A percentile compares a stretch with the other conserved stretches of the same genome.
These are phyloP conservation scores for Panthera tigris DNA, from an alignment of 2,113 vertebrate genomes.

Conservation along the genomic window DNA sequence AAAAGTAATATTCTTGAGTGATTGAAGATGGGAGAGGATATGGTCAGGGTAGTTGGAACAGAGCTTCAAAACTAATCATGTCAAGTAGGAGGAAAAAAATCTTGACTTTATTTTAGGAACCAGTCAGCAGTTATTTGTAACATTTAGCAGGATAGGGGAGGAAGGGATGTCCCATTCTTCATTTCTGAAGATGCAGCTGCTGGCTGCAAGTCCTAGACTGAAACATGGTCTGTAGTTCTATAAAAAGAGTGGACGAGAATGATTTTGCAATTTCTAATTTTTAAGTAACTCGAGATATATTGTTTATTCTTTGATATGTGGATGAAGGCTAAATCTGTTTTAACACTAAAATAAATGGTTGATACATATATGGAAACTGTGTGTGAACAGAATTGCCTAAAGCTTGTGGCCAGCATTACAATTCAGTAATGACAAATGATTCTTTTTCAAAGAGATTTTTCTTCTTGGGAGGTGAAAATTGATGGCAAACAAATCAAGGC, in stretches of 20 bases:
- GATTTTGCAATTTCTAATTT: background rate
- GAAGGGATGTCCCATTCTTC: background rate
- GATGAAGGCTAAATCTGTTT: background rate
- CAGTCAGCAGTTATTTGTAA: background rate
- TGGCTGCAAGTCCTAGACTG: background rate
- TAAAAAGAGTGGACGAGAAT: background rate
- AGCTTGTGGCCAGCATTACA: background rate
- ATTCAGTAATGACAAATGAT: background rate
- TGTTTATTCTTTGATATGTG: background rate
- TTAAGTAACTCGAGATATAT: background rate
- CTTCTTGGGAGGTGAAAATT: constrained; percentile 18
- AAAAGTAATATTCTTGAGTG: background rate
- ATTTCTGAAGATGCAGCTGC: constrained; percentile 2
- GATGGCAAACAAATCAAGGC: background rate
- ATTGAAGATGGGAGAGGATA: background rate
- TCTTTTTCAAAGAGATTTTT: background rate
- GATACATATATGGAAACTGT: background rate
- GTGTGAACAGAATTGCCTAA: background rate
- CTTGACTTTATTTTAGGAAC: constrained; percentile 11
- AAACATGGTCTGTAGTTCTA: background rate
- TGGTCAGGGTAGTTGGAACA: background rate
- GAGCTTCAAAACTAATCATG: constrained; percentile 28
- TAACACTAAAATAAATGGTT: background rate
- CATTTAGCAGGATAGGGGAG: background rate
- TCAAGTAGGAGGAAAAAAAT: background rate